Percentiles rank a stretch among this genome's conserved stretches.
Conservation (phyloP, 2,888 invertebrate genomes). For the Apodemia mormo region DNA sequence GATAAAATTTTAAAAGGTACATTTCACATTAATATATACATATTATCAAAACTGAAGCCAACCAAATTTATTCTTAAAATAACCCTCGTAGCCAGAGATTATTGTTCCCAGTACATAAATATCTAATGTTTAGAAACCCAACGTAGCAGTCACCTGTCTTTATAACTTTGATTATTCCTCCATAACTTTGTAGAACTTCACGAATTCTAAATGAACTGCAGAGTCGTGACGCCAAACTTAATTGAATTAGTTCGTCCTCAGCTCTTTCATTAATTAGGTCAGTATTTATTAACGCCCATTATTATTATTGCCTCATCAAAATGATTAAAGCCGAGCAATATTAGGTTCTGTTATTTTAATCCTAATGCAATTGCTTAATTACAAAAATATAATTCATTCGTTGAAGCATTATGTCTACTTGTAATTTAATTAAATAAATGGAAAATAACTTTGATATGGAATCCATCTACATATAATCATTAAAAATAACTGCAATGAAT, state of each 20-base stretch:
- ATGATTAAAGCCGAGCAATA: background rate
- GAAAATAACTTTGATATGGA: too few relatives aligned
- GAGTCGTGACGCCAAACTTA: background rate
- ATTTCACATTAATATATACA: too few relatives aligned
- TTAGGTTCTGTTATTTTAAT: background rate
- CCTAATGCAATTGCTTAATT: background rate
- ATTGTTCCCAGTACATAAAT: constrained; percentile 45
- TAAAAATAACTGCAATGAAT: too few relatives aligned
- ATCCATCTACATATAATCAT: too few relatives aligned
- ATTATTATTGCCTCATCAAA: constrained; percentile 3
- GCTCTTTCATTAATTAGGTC: constrained; percentile 1
- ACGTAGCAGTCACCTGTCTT: constrained; percentile 42
- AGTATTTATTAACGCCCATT: constrained; percentile 7
- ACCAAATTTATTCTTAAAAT: too few relatives aligned
- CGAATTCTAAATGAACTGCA: constrained; percentile 19
- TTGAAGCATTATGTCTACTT: too few relatives aligned
- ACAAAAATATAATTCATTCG: background rate
- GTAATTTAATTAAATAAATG: too few relatives aligned
- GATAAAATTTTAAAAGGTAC: too few relatives aligned
- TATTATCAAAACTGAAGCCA: too few relatives aligned
- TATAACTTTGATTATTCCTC: constrained; percentile 61
- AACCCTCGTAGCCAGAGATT: too few relatives aligned
- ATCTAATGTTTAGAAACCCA: constrained; percentile 58
- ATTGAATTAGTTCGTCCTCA: constrained; percentile 7
- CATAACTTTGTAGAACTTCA: constrained; percentile 42